phyloP scores from a whole-genome alignment of 2,888 invertebrate species.

The Punctoribates punctum region DNA sequence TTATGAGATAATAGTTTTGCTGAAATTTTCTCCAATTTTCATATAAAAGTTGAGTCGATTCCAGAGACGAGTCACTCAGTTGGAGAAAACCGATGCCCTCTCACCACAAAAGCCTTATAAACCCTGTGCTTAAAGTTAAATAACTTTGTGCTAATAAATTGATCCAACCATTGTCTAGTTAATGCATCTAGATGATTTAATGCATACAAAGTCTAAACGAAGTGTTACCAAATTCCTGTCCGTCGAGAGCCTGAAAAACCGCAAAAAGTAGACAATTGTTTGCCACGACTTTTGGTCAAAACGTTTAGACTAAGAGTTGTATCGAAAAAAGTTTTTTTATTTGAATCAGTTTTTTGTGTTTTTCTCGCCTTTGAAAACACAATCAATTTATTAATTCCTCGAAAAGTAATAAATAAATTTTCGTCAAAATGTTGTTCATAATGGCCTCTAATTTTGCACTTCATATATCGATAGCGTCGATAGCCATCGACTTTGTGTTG shows the following conservation, averaged over 20 bases:
- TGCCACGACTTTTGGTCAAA: no score
- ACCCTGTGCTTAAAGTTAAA: no score
- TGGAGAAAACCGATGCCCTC: no score
- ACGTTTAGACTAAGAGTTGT: no score
- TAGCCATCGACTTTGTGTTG: not conserved
- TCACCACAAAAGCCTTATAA: no score
- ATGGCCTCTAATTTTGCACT: constrained; percentile 7
- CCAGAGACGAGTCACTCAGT: no score
- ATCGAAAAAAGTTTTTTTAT: not conserved
- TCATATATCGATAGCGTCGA: constrained; percentile 16
- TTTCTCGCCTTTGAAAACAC: not conserved
- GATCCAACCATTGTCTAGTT: no score
- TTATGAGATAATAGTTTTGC: no score
- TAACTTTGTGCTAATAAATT: no score
- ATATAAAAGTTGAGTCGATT: no score
- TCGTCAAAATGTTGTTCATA: not conserved
- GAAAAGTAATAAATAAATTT: not conserved
- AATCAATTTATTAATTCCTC: not conserved
- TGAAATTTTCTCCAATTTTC: no score
- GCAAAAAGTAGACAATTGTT: not conserved
- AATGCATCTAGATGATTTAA: not conserved
- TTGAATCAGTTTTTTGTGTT: not conserved
- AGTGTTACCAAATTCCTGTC: not conserved
- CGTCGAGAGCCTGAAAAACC: constrained; percentile 1
- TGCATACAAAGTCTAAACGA: not conserved